A percentile compares a stretch with the other conserved stretches of the same genome.
Evolutionary conservation across 2,113 vertebrate species (phyloP).

Genomic region (Tringa solitaria): DNA sequence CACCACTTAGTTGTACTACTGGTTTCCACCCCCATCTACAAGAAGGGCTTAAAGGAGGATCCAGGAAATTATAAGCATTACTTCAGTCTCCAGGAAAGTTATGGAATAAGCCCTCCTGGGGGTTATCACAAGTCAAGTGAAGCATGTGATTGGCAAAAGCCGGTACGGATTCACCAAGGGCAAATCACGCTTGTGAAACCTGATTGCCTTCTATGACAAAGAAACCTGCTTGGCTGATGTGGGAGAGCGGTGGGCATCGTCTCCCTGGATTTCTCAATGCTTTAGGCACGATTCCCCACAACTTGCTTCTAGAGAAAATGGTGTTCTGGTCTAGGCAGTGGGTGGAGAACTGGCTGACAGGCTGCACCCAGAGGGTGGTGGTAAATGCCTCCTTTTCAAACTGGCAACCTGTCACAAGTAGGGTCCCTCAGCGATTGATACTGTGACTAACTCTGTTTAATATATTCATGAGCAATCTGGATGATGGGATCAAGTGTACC

Average conservation of each 20-base stretch:
- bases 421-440: background rate
- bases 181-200: background rate
- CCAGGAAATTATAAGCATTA: background rate
- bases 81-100: background rate
- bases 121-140: background rate
- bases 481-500: background rate
- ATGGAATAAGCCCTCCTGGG: background rate
- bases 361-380: background rate
- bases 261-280: background rate
- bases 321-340: background rate
- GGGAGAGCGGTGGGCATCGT: background rate
- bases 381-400: background rate
- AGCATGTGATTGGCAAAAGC: background rate
- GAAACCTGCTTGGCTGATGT: background rate
- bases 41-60: background rate
- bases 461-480: background rate
- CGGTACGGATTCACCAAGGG: background rate
- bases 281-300: background rate
- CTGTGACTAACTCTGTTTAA: background rate
- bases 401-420: background rate
- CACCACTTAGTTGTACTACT: background rate
- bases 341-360: background rate
- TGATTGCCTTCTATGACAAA: background rate
- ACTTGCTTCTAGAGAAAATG: background rate
- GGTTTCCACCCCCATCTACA: background rate